Evolutionary conservation across 2,113 vertebrate species (phyloP), one percentile per base, ranked within the genome.

Genomic region (Leiothrix lutea): DNA sequence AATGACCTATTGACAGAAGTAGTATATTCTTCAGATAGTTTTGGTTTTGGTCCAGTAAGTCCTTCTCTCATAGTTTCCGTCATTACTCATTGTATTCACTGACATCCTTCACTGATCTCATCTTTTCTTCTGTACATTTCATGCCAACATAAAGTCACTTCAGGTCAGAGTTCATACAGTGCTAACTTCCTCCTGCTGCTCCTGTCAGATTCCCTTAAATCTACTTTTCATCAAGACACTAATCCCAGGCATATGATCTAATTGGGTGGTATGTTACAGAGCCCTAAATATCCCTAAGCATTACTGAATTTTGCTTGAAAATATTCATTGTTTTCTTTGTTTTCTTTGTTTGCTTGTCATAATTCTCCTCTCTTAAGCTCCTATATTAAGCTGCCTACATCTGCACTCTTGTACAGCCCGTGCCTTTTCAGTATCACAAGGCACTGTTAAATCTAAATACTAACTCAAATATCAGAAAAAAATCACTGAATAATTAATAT

Each of bases 91-190:
- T 91, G 64, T 92, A 71, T 54, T 92, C 65, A 19, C 65, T 1
- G 36, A 90, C 74, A 69, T 77, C 58, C 85, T 92, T 86, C 90
- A 79, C 92, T 95, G 96, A 97, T 88, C 78, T 96, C 92, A 93
- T 95, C 88, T 75, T 91, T 94, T 79, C 65, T 90, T 94, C 74
- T 88, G 62, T 53, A 72, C 25, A 23, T 45, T 86, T 95, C 25
- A 64, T 82, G 81, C 66, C 74, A 90, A 45, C 36, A 72, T 18
- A 75, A 93, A 94, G 94, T 82, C 92, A 75, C n/a, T 88, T 82
- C 53, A 75, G 94, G 92, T 92, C 96, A 80, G 90, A 84, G 90
- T 94, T 96, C 87, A 85, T 51, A 36, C 35, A 74, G n/a, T 57
- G 70, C 45, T 92, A 69, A 88, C 81, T 85, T 94, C 73, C 58